A percentile compares a stretch with the other conserved stretches of the same genome.
Evolutionary conservation across 2,888 invertebrate species (phyloP).

Genomic region (Gortyna flavago): DNA sequence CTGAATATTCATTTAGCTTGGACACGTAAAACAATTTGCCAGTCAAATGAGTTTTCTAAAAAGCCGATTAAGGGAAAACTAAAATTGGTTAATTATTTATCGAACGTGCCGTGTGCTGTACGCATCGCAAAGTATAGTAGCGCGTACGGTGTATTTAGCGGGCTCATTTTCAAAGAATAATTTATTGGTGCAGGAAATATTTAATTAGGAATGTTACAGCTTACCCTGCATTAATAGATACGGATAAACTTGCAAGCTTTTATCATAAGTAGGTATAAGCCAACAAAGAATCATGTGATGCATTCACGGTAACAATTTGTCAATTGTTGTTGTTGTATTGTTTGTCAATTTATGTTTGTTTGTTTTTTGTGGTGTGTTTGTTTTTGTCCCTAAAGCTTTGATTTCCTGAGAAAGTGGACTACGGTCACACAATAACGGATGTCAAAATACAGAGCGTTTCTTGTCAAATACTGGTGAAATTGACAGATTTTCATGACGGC

Average conservation of each 20-base stretch:
- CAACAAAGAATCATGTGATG: neutral
- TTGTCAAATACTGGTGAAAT: neutral
- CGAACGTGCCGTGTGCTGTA: constrained; percentile 70
- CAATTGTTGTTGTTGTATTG: too few species aligned
- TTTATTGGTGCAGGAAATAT: constrained; percentile 54
- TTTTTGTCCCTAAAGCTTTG: neutral
- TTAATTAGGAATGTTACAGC: constrained; percentile 37
- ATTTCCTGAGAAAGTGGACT: neutral
- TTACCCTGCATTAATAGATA: constrained; percentile 5
- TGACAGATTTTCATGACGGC: neutral
- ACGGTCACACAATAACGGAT: neutral
- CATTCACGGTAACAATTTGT: neutral
- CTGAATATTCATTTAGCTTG: constrained; percentile 78
- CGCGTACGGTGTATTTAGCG: constrained; percentile 51
- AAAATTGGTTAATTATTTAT: constrained; percentile 88
- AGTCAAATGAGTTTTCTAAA: constrained; percentile 89
- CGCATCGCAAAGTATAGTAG: constrained; percentile 67
- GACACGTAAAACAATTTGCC: constrained; percentile 85
- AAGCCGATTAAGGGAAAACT: constrained; percentile 89
- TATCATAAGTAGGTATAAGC: neutral
- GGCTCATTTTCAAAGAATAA: constrained; percentile 60
- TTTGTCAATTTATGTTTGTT: too few species aligned
- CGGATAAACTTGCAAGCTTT: constrained; percentile 3
- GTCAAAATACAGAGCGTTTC: neutral
- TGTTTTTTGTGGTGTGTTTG: too few species aligned